These are phyloP conservation scores for Pseudomugil tenellus DNA, from an alignment of 2,797 vertebrate species.

Conservation along the genomic window DNA sequence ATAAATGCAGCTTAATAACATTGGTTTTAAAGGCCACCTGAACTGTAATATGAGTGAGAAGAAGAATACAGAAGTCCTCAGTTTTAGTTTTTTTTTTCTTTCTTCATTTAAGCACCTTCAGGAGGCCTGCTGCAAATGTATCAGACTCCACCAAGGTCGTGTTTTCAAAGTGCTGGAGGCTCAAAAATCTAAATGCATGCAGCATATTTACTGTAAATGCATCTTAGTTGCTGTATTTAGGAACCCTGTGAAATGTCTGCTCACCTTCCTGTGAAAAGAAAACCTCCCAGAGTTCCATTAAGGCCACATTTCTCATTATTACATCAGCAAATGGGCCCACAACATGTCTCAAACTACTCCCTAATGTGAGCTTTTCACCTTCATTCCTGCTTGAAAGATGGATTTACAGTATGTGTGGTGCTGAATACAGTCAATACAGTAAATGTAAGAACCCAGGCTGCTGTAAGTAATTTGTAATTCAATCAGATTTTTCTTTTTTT, in stretches of 20 bases:
- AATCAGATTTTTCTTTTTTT: conserved; percentile 67
- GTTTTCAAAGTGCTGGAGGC: conserved; percentile 14
- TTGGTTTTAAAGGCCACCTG: conserved; percentile 37
- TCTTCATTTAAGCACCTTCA: conserved; percentile 9
- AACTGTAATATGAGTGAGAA: conserved; percentile 6
- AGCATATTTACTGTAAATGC: conserved; percentile 29
- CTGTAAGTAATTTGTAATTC: conserved; percentile 43
- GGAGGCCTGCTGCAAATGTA: conserved; percentile 7
- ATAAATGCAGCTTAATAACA: conserved; percentile 42
- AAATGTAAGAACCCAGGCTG: conserved; percentile 2
- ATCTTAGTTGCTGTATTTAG: conserved; percentile 9
- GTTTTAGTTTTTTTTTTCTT: conserved; percentile 6
- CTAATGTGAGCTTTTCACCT: conserved; percentile 54
- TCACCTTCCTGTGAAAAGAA: conserved; percentile 31
- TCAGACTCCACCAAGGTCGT: conserved; percentile 49
- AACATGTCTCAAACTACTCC: conserved; percentile 42
- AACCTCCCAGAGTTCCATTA: conserved; percentile 58
- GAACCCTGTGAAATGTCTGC: conserved; percentile 9
- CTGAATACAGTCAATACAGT: conserved; percentile 23
- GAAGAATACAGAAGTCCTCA: background rate
- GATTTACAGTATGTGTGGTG: background rate
- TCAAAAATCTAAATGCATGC: conserved; percentile 5
- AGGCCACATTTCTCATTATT: conserved; percentile 64
- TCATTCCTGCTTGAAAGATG: conserved; percentile 40
- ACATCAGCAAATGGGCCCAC: conserved; percentile 70